A percentile compares a stretch with the other conserved stretches of the same genome.
Evolutionary conservation across 2,888 invertebrate species (phyloP).

Genomic region (Nemapogon koenigi): DNA sequence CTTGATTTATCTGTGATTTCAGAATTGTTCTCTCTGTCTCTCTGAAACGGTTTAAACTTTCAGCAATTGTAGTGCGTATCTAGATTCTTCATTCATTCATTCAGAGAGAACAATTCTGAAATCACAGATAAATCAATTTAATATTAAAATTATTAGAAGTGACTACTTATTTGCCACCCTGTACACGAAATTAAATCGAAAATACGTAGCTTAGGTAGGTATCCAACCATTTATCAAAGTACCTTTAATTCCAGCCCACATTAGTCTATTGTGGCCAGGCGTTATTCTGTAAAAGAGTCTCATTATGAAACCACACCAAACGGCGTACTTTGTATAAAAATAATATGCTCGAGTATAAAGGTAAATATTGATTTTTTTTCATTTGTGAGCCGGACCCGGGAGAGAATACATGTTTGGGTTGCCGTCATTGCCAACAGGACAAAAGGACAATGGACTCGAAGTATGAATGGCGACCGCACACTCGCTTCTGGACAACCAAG

Average conservation of each 20-base stretch:
- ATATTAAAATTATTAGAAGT: no score
- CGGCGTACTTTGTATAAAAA: constrained; percentile 50
- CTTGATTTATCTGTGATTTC: no score
- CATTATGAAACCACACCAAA: constrained; percentile 45
- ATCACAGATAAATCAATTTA: no score
- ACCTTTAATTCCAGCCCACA: constrained; percentile 51
- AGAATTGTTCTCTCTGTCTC: no score
- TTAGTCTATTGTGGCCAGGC: constrained; percentile 51
- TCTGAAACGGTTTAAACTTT: no score
- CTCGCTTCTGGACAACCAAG: no score
- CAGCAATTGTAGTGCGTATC: no score
- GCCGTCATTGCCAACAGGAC: constrained; percentile 48
- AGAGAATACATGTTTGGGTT: constrained; percentile 59
- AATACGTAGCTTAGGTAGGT: no score
- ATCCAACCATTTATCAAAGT: constrained; percentile 39
- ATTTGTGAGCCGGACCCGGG: constrained; percentile 23
- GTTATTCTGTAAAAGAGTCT: constrained; percentile 60
- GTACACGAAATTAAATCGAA: no score
- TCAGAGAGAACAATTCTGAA: no score
- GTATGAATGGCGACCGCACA: constrained; percentile 60
- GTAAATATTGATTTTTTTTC: constrained; percentile 60
- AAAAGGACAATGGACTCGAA: constrained; percentile 50
- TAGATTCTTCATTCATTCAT: no score
- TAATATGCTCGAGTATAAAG: constrained; percentile 58
- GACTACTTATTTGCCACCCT: no score